A percentile compares a stretch with the other conserved stretches of the same genome.
Conservation (phyloP, 2,797 vertebrate genomes). For the Sylvilagus floridanus region DNA sequence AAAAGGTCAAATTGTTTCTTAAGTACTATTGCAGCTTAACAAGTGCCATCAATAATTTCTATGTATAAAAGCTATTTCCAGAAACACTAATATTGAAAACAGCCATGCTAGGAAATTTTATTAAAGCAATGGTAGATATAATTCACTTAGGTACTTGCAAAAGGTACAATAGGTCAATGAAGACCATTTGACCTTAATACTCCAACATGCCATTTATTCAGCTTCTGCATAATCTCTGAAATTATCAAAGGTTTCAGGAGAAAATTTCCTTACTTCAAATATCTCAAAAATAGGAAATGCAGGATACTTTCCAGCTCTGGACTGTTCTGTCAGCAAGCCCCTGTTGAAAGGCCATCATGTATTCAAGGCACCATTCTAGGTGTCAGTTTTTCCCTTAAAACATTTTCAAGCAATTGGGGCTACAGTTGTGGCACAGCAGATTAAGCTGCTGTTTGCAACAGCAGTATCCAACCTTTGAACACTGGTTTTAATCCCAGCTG, state of each 20-base stretch:
- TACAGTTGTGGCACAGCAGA: no score
- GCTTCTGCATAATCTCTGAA: slow-evolving; percentile 20
- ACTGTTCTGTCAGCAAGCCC: background rate
- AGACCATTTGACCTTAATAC: background rate
- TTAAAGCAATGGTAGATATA: background rate
- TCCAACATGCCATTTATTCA: slow-evolving; percentile 9
- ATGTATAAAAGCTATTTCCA: slow-evolving; percentile 1
- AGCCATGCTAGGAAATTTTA: slow-evolving; percentile 6
- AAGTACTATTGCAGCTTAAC: slow-evolving; percentile 20
- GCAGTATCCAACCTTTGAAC: no score
- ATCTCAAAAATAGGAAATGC: slow-evolving; percentile 5
- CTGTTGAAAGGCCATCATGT: background rate
- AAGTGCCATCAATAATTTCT: slow-evolving; percentile 29
- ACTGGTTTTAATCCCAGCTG: no score
- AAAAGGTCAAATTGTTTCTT: slow-evolving; percentile 16
- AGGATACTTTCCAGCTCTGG: background rate
- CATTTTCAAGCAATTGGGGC: background rate
- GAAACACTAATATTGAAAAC: background rate
- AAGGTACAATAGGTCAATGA: background rate
- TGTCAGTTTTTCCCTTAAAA: background rate
- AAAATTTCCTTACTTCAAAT: background rate
- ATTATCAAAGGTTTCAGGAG: slow-evolving; percentile 36
- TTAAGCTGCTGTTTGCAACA: no score
- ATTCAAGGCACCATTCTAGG: background rate
- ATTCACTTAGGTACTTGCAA: slow-evolving; percentile 39